Percentiles rank a stretch among this genome's conserved stretches.
These are phyloP conservation scores for Recurvirostra avosetta DNA, from an alignment of 2,113 vertebrate species.

Conservation along the genomic window DNA sequence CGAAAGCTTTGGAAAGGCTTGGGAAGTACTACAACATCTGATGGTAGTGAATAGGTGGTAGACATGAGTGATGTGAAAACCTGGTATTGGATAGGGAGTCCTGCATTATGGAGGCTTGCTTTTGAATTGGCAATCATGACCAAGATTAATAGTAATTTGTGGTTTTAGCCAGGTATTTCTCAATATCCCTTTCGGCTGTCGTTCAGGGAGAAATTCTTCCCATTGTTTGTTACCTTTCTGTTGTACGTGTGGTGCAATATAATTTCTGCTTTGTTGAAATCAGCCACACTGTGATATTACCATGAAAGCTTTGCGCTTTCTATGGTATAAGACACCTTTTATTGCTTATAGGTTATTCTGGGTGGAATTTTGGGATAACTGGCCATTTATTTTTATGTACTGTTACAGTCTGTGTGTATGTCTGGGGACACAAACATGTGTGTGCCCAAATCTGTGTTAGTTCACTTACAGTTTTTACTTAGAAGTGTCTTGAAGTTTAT, in stretches of 20 bases:
- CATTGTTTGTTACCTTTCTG: neutral
- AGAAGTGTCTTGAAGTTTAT: neutral
- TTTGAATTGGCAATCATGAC: neutral
- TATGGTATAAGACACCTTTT: neutral
- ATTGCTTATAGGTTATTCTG: neutral
- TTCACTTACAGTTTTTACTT: neutral
- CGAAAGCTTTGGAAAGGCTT: neutral
- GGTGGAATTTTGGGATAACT: neutral
- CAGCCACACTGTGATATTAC: neutral
- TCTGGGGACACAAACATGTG: accelerated
- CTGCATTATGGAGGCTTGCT: neutral
- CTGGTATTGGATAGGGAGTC: neutral
- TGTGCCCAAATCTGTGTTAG: neutral
- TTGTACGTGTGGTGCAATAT: neutral
- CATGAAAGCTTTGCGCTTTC: neutral
- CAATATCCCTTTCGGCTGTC: neutral
- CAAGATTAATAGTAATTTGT: neutral
- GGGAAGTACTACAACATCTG: neutral
- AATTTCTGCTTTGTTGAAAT: neutral
- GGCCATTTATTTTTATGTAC: neutral
- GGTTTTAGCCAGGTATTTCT: neutral
- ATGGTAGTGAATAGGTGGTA: neutral
- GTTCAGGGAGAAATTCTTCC: neutral
- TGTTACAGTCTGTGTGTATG: neutral
- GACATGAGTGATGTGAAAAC: neutral